Conservation (phyloP, 2,113 vertebrate species). For the Ginglymostoma cirratum region DNA sequence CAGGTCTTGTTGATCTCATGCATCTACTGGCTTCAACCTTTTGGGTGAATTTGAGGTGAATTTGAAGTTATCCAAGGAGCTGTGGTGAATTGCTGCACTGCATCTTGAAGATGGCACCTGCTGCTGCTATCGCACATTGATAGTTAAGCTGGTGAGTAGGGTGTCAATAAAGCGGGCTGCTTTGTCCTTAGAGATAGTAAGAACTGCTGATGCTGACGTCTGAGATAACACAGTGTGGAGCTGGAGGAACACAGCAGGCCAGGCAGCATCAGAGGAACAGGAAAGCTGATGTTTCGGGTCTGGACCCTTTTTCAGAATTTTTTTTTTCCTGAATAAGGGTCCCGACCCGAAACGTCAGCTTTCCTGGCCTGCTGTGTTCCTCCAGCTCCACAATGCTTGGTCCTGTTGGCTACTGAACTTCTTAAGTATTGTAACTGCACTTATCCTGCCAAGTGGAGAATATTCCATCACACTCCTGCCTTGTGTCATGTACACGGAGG, state of each 20-base stretch:
- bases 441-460: background rate
- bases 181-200: no score
- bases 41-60: background rate
- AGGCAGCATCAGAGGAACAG: no score
- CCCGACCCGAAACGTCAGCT: no score
- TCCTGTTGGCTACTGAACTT: no score
- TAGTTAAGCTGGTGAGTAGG: background rate
- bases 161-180: background rate
- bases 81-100: background rate
- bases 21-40: no score
- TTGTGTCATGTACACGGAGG: background rate
- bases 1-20: background rate
- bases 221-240: no score
- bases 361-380: no score
- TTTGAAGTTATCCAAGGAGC: background rate
- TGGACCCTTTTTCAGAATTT: no score
- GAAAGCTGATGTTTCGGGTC: no score
- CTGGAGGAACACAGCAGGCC: no score
- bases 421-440: background rate
- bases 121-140: background rate
- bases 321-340: no score
- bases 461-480: background rate
- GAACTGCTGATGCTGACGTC: no score
- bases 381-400: background rate
- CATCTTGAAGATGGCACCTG: background rate